Base-by-base conservation (phyloP, 2,113 vertebrate species). In the Xiphophorus maculatus region DNA sequence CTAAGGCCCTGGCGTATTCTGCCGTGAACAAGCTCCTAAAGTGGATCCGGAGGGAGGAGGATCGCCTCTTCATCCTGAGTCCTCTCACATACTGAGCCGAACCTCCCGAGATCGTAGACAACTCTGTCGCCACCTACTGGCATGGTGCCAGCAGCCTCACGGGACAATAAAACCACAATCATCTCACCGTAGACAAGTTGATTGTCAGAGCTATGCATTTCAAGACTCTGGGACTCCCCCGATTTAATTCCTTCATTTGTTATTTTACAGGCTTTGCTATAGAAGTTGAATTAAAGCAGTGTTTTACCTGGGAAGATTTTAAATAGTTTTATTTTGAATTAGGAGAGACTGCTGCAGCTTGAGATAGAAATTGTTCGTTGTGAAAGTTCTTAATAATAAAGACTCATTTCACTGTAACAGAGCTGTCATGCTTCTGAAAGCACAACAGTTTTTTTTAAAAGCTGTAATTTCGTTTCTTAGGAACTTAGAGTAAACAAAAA, bases 1-100 rank as follows among this genome's bases (percentile, higher is more conserved):
- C 97, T 74, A 99, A 99, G 88, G 95, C 95, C 0, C 82, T 93
- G 0, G 97, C 98, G 0, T 87, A 96, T 70, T 94, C 89, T 22
- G 95, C 97, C 58, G 95, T 97, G 86, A 96, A 91, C 92, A 99
- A 98, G 87, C 95, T 99, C 80, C 96, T 99, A 90, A 98, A 97
- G 92, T 99, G 98, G 98, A 99, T 99, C 91, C 95, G 97, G 81
- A 98, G 96, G 89, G 98, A 99, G 87, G 98, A 99, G 85, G 98
- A 99, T 62, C 94, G 96, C 25, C 97, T 99, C 78, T 99, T 99
- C 92, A 99, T 99, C 90, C 96, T 99, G 84, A 96, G 94, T 0
- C 97, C 97, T 15, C 96, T 96, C 81, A 99, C 97, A 0, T 99
- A 98, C 87, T 99, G 95, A 99, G 32, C 67, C 22, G 62, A 42